Base-by-base conservation (phyloP, 2,797 vertebrate genomes). In the Liparis tanakae region DNA sequence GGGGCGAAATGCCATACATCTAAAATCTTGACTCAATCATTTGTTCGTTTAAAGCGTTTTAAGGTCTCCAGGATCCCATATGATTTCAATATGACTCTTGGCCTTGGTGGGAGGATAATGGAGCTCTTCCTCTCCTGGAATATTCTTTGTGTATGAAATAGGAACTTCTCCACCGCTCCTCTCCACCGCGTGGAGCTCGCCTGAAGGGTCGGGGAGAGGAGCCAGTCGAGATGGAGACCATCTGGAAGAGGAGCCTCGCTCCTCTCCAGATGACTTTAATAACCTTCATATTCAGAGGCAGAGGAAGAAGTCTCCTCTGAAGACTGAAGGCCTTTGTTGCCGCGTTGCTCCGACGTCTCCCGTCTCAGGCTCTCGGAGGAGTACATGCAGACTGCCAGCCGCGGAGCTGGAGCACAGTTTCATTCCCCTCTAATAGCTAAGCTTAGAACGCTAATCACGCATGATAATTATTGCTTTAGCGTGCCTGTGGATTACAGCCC, bases 381-480 rank as follows among this genome's bases (percentile, higher is more conserved):
- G 62, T 68, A 79, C 20, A 65, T 41, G 55, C 76, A 76, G 70
- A 72, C 53, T 69, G 70, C 51, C 43, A 86, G 78, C 70, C 68
- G 74, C 87, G 90, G 72, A 75, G 84, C 59, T 88, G 82, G 86
- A 85, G 90, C 85, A 88, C 78, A 81, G 84, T 79, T 83, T 87
- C 90, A 90, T 86, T 85, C 76, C 74, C 75, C 66, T 83, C 76
- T 90, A 91, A 89, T 86, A 82, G 86, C 83, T 62, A 84, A 84
- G 57, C 67, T 90, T 88, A 89, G 87, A 89, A 80, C 10, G 57
- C 70, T 88, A 91, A 92, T 91, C 82, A 79, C 80, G 79, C 82
- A 84, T 85, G 84, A 83, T 89, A 90, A 92, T 92, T 91, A 87
- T 72, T 76, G 87, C 68, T 0, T 92, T 89, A 90, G 85, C 5